Percentiles rank a stretch among this genome's conserved stretches.
Conservation (phyloP, 2,888 invertebrate species). For the Leptothorax acervorum region DNA sequence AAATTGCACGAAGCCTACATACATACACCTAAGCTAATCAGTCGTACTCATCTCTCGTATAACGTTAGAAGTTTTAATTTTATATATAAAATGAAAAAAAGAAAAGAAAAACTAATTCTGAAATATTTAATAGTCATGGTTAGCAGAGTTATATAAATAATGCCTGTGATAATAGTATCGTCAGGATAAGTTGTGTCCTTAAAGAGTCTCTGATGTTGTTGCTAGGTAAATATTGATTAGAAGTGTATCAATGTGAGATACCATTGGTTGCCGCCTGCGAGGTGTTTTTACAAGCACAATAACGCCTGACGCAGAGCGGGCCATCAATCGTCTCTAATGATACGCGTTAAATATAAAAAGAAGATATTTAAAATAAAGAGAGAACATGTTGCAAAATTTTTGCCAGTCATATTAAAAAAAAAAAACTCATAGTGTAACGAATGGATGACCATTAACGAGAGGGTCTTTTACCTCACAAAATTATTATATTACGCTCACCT, state of each 20-base stretch:
- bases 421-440: constrained; percentile 78
- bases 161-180: constrained; percentile 91
- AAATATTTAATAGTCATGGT: constrained; percentile 84
- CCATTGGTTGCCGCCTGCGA: constrained; percentile 62
- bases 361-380: constrained; percentile 69
- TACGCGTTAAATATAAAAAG: constrained; percentile 76
- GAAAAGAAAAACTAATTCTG: constrained; percentile 78
- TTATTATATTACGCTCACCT: constrained; percentile 84
- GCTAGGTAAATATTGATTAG: constrained; percentile 84
- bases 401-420: constrained; percentile 77
- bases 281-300: constrained; percentile 81
- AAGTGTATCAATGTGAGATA: constrained; percentile 65
- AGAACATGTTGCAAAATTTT: constrained; percentile 77
- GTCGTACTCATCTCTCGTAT: constrained; percentile 83
- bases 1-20: constrained; percentile 76
- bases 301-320: constrained; percentile 65
- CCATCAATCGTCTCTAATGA: constrained; percentile 76
- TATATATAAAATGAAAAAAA: constrained; percentile 76
- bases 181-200: constrained; percentile 90
- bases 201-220: constrained; percentile 87
- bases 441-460: constrained; percentile 81
- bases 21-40: constrained; percentile 82
- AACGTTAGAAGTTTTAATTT: constrained; percentile 84
- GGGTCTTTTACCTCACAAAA: constrained; percentile 85
- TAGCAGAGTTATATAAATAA: constrained; percentile 87